Conservation (phyloP, 2,888 invertebrate species). For the Polydrusus tereticollis region DNA sequence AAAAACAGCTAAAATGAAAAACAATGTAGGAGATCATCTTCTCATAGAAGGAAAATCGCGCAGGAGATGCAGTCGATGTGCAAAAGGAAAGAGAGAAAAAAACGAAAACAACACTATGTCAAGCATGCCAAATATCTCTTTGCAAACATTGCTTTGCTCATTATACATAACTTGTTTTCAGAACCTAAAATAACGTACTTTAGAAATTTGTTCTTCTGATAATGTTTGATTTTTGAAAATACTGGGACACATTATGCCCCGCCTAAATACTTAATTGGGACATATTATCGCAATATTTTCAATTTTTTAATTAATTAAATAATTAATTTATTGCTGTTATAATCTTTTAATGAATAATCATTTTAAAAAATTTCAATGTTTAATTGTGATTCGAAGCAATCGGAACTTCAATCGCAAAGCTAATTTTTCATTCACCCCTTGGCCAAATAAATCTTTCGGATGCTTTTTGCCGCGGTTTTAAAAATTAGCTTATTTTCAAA, state of each 20-base stretch:
- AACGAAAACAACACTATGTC: neutral
- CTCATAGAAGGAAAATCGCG: neutral
- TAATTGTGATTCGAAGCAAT: slow-evolving; percentile 1
- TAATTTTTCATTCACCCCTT: slow-evolving; percentile 1
- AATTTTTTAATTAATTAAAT: no score
- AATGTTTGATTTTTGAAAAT: no score
- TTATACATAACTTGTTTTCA: no score
- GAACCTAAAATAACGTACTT: no score
- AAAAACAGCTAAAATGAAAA: neutral
- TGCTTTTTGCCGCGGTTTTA: neutral
- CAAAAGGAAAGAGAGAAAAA: neutral
- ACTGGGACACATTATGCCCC: no score
- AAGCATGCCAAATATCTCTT: neutral
- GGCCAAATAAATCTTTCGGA: neutral
- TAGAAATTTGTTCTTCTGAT: no score
- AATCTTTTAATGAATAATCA: neutral
- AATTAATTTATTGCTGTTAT: neutral
- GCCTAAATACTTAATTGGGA: no score
- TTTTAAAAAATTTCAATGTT: neutral
- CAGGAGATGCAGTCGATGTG: neutral
- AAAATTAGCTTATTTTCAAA: neutral
- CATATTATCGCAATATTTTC: no score
- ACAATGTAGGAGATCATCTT: neutral
- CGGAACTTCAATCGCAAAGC: neutral
- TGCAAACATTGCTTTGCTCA: neutral